These are phyloP conservation scores for Orthosia incerta DNA, from an alignment of 2,888 invertebrate species.

Conservation along the genomic window DNA sequence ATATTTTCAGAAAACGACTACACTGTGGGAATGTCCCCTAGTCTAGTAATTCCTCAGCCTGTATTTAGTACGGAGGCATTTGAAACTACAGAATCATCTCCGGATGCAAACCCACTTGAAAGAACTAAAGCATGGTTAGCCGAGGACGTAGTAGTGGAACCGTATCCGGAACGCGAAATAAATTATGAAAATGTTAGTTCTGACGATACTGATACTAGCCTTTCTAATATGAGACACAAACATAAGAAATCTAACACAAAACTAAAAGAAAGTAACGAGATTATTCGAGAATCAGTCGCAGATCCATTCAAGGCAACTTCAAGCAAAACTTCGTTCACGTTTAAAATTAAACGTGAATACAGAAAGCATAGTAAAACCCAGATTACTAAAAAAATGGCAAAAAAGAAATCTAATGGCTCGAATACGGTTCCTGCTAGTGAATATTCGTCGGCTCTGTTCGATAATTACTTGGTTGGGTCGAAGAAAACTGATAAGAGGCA, in stretches of 20 bases:
- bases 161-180: conserved; percentile 65
- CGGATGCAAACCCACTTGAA: conserved; percentile 68
- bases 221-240: conserved; percentile 60
- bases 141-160: conserved; percentile 70
- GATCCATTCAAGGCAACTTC: conserved; percentile 54
- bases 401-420: conserved; percentile 67
- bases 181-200: conserved; percentile 66
- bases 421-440: conserved; percentile 65
- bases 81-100: conserved; percentile 27
- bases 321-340: conserved; percentile 55
- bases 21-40: conserved; percentile 61
- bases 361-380: conserved; percentile 67
- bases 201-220: conserved; percentile 69
- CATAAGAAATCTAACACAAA: conserved; percentile 67
- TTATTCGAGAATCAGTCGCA: conserved; percentile 46
- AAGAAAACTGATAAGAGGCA: conserved; percentile 64
- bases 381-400: conserved; percentile 66
- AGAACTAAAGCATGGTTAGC: conserved; percentile 79
- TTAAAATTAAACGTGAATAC: conserved; percentile 57
- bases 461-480: conserved; percentile 57
- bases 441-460: conserved; percentile 62
- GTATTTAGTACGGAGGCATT: conserved; percentile 45
- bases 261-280: conserved; percentile 49
- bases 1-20: conserved; percentile 66
- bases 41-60: conserved; percentile 54